These are phyloP conservation scores for Anneissia japonica DNA, from an alignment of 35 echinoderm and acorn worm species.

Conservation along the genomic window DNA sequence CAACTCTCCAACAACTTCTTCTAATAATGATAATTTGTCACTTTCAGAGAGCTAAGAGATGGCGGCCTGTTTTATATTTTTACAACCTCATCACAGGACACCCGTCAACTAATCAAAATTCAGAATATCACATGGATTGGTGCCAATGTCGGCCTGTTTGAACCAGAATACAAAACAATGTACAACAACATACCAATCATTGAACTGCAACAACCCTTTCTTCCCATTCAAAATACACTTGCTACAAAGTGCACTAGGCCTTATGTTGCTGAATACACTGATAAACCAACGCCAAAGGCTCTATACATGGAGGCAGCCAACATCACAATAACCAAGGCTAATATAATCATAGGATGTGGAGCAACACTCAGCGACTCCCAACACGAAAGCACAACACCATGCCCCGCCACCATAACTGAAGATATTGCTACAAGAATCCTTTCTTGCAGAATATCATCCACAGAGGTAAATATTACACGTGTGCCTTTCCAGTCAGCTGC, in stretches of 20 bases:
- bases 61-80: constrained; percentile 45
- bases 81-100: constrained; percentile 29
- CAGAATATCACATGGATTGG: constrained; percentile 41
- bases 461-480: constrained; percentile 13
- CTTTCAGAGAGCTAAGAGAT: constrained; percentile 43
- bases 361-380: neutral
- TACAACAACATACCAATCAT: constrained; percentile 23
- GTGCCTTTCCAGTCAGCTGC: constrained; percentile 16
- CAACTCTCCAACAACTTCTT: no score
- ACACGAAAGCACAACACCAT: constrained; percentile 2
- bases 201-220: constrained; percentile 12
- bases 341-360: constrained; percentile 13
- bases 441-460: constrained; percentile 19
- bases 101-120: constrained; percentile 38
- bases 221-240: constrained; percentile 33
- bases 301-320: neutral
- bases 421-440: constrained; percentile 18
- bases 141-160: constrained; percentile 34
- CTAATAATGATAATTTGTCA: no score
- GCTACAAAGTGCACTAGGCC: constrained; percentile 16
- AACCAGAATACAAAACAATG: constrained; percentile 38
- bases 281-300: neutral
- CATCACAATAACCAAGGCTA: neutral
- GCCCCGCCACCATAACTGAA: neutral
- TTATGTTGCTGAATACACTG: constrained; percentile 15